Evolutionary conservation across 2,888 invertebrate genomes (phyloP).

Genomic region (Mesoligia furuncula): DNA sequence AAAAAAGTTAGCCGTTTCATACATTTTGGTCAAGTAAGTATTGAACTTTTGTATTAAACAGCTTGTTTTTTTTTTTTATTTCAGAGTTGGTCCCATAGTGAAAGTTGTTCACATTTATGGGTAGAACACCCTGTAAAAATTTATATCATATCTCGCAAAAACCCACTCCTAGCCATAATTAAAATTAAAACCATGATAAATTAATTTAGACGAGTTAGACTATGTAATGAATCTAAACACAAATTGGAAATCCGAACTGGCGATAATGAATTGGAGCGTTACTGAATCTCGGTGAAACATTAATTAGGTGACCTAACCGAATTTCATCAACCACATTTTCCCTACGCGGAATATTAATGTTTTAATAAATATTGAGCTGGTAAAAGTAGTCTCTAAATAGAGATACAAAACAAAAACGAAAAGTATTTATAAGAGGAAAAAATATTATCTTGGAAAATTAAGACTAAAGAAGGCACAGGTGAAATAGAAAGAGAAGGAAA

Average conservation of each 20-base stretch:
- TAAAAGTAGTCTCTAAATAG: not conserved
- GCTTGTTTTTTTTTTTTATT: too few relatives aligned
- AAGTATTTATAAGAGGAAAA: not conserved
- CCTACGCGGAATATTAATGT: conserved; percentile 2
- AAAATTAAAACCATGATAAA: conserved; percentile 19
- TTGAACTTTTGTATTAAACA: too few relatives aligned
- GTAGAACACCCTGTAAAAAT: too few relatives aligned
- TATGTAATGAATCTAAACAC: conserved; percentile 48
- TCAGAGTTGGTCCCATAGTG: too few relatives aligned
- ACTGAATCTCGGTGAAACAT: conserved; percentile 36
- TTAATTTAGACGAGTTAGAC: conserved; percentile 26
- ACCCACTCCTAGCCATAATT: not conserved
- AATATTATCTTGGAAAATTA: not conserved
- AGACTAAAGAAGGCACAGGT: too few relatives aligned
- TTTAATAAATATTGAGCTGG: not conserved
- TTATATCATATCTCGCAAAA: not conserved
- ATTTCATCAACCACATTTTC: conserved; percentile 34
- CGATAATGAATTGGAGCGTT: conserved; percentile 36
- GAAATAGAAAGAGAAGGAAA: not conserved
- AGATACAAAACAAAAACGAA: too few relatives aligned
- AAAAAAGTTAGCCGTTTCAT: too few relatives aligned
- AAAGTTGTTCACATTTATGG: too few relatives aligned
- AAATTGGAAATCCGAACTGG: conserved; percentile 30
- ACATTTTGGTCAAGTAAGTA: too few relatives aligned
- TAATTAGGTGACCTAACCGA: conserved; percentile 52